Conservation (phyloP, 2,113 vertebrate species). For the Pituophis catenifer region DNA sequence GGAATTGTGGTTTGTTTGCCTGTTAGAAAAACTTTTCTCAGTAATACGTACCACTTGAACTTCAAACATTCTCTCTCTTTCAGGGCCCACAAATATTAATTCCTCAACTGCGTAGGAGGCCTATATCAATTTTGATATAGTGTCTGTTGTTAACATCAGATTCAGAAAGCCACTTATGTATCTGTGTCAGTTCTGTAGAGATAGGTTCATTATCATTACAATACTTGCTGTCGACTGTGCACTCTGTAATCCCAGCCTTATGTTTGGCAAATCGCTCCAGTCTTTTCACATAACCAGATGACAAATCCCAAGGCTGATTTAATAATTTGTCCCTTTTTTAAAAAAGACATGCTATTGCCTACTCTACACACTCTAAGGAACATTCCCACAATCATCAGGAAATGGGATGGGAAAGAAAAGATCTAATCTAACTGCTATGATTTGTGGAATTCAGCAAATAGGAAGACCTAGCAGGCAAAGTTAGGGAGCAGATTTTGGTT, state of each 20-base stretch:
- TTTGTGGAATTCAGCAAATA: constrained; percentile 15
- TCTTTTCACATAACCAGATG: constrained; percentile 62
- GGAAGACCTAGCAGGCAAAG: background rate
- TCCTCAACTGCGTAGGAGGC: constrained; percentile 41
- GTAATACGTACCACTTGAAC: constrained; percentile 17
- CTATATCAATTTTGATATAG: constrained; percentile 59
- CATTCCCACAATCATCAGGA: constrained; percentile 35
- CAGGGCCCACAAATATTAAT: constrained; percentile 51
- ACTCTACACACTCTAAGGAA: constrained; percentile 37
- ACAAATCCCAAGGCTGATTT: constrained; percentile 66
- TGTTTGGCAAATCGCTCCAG: constrained; percentile 67
- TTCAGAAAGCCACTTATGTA: constrained; percentile 56
- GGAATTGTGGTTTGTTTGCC: background rate
- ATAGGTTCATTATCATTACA: constrained; percentile 68
- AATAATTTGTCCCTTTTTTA: constrained; percentile 59
- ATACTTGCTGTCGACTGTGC: constrained; percentile 61
- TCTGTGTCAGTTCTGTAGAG: constrained; percentile 54
- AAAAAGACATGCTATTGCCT: constrained; percentile 31
- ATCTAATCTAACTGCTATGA: constrained; percentile 31
- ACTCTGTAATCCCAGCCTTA: constrained; percentile 62
- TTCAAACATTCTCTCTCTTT: constrained; percentile 36
- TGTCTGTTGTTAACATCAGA: constrained; percentile 62
- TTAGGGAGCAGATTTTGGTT: background rate
- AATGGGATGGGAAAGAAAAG: constrained; percentile 24
- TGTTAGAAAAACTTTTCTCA: constrained; percentile 18